These are phyloP conservation scores for Pseudochirops cupreus DNA, from an alignment of 2,797 vertebrate genomes.

Conservation along the genomic window DNA sequence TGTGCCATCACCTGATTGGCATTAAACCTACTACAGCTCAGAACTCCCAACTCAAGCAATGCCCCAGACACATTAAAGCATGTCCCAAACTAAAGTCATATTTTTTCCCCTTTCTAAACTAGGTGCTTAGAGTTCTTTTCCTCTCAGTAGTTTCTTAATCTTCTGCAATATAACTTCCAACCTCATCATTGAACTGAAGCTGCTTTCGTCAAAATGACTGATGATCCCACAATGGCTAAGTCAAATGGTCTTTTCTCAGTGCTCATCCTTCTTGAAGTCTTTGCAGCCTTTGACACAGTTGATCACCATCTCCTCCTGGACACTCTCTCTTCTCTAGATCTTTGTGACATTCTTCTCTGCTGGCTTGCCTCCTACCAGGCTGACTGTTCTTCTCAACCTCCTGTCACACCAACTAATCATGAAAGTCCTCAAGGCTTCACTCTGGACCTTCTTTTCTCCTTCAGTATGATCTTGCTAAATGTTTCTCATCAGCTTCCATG, in stretches of 20 bases:
- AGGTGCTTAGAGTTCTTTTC: background rate
- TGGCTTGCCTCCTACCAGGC: background rate
- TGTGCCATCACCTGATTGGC: background rate
- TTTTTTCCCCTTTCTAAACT: background rate
- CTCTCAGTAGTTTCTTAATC: background rate
- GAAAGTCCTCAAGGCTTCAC: background rate
- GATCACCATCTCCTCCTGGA: background rate
- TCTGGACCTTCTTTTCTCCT: too few relatives aligned
- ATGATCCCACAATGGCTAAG: background rate
- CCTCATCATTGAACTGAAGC: background rate
- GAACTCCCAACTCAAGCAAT: background rate
- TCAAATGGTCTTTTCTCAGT: background rate
- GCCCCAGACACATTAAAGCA: background rate
- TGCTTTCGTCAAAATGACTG: background rate
- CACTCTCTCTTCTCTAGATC: background rate
- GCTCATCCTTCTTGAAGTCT: background rate
- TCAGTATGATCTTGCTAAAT: background rate
- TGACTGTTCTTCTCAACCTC: background rate
- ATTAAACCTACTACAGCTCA: background rate
- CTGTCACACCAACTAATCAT: background rate
- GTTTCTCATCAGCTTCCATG: background rate
- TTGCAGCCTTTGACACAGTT: background rate
- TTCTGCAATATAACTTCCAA: background rate
- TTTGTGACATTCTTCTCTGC: background rate
- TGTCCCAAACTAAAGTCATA: background rate